phyloP scores from a whole-genome alignment of 2,888 invertebrate species.

The Ophioninae sp. region DNA sequence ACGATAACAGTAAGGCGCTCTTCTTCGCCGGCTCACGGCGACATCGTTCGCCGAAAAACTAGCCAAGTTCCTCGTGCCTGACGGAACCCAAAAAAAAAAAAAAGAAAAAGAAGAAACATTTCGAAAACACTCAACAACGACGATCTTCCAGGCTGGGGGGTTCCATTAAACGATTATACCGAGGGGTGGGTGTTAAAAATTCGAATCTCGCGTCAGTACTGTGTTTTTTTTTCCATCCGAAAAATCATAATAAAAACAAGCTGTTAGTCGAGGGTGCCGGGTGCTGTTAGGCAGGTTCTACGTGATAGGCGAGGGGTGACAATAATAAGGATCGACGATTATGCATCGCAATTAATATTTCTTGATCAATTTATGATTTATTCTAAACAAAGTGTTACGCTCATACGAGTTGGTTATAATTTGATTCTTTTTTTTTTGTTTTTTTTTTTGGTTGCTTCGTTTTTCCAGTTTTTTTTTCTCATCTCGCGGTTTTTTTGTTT shows the following conservation, averaged over 20 bases:
- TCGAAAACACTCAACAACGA: conserved; percentile 11
- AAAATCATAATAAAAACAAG: conserved; percentile 75
- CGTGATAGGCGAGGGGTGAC: conserved; percentile 32
- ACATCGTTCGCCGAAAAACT: neutral
- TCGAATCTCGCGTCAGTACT: conserved; percentile 67
- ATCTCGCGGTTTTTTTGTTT: conserved; percentile 55
- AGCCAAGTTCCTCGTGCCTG: conserved; percentile 18
- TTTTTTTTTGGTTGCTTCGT: conserved; percentile 36
- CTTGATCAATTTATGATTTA: conserved; percentile 80
- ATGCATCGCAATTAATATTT: conserved; percentile 71
- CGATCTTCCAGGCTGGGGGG: conserved; percentile 1
- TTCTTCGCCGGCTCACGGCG: neutral
- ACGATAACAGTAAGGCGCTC: too few relatives aligned
- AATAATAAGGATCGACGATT: conserved; percentile 65
- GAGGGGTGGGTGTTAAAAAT: neutral
- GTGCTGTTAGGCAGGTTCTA: conserved; percentile 57
- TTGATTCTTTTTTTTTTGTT: conserved; percentile 69
- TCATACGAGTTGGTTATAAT: conserved; percentile 77
- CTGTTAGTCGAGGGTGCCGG: conserved; percentile 67
- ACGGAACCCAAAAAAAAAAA: neutral
- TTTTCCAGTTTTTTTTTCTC: too few relatives aligned
- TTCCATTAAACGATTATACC: conserved; percentile 28
- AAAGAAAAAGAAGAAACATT: conserved; percentile 12
- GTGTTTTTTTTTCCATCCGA: conserved; percentile 65
- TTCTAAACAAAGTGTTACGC: conserved; percentile 80